Evolutionary conservation across 2,113 vertebrate genomes (phyloP).

Genomic region (Pan paniscus): DNA sequence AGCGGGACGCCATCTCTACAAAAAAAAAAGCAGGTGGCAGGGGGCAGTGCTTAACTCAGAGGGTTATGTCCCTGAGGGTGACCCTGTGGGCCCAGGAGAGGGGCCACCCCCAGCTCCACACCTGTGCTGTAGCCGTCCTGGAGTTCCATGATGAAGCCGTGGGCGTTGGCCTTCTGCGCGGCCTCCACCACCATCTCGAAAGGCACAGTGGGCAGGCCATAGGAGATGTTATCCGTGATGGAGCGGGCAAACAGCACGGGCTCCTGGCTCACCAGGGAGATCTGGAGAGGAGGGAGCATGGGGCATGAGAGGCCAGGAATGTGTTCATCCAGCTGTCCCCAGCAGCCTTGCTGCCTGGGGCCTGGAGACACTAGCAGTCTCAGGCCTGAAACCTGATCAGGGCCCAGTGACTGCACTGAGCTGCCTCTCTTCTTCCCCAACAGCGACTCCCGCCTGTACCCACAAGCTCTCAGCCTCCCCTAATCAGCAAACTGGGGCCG

Average conservation of each 20-base stretch:
- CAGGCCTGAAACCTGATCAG: background rate
- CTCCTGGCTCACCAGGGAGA: slow-evolving; percentile 96
- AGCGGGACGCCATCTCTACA: too few relatives aligned
- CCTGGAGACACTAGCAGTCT: background rate
- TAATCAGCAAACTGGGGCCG: background rate
- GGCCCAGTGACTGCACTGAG: rapidly evolving
- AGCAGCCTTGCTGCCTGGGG: background rate
- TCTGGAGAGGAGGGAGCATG: slow-evolving; percentile 80
- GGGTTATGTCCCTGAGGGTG: rapidly evolving
- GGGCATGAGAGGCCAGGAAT: background rate
- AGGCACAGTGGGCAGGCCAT: slow-evolving; percentile 88
- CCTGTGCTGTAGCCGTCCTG: slow-evolving; percentile 93
- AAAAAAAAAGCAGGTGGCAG: background rate
- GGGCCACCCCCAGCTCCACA: slow-evolving; percentile 58
- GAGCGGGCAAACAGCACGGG: slow-evolving; percentile 95
- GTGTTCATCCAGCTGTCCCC: background rate
- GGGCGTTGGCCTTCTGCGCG: slow-evolving; percentile 92
- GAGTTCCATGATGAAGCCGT: slow-evolving; percentile 90
- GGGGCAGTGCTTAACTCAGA: rapidly evolving
- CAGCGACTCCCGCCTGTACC: background rate
- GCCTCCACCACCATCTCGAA: slow-evolving; percentile 89
- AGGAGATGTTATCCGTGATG: slow-evolving; percentile 93
- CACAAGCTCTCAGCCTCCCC: background rate
- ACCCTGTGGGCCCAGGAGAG: rapidly evolving
- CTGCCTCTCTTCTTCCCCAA: background rate